phyloP scores from a whole-genome alignment of 2,888 invertebrate species.

The Belgica antarctica region DNA sequence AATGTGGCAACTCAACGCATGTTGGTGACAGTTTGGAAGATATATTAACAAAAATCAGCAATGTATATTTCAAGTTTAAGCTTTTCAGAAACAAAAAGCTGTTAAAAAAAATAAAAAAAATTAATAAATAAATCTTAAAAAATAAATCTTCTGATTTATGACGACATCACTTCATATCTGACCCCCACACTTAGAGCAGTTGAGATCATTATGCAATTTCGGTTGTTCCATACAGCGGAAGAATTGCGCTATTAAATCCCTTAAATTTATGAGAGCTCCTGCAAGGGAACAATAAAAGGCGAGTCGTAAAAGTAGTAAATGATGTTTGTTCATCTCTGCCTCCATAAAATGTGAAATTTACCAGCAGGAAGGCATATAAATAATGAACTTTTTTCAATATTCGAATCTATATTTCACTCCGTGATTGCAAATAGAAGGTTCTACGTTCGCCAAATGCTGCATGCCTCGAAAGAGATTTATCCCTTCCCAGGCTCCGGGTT shows the following conservation, averaged over 20 bases:
- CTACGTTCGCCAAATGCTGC: not conserved
- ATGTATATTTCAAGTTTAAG: no score
- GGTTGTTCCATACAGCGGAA: not conserved
- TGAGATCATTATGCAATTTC: not conserved
- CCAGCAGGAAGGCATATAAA: not conserved
- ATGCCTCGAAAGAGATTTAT: not conserved
- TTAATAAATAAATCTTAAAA: no score
- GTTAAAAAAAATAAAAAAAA: no score
- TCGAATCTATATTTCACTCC: conserved; percentile 6
- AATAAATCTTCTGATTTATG: no score
- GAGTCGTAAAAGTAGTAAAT: conserved; percentile 1
- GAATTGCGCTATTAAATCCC: not conserved
- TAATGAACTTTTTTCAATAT: not conserved
- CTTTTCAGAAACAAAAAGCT: no score
- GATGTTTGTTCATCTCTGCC: not conserved
- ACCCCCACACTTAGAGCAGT: no score
- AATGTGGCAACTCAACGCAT: no score
- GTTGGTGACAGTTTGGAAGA: no score
- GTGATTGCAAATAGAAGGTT: conserved; percentile 8
- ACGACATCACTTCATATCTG: no score
- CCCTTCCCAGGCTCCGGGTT: not conserved
- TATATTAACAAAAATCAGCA: no score
- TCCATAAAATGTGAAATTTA: no score
- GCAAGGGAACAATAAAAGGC: not conserved
- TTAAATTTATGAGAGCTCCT: not conserved